Evolutionary conservation across 2,797 vertebrate genomes (phyloP), one percentile per base, ranked within the genome.

Genomic region (Pachyuromys duprasi): DNA sequence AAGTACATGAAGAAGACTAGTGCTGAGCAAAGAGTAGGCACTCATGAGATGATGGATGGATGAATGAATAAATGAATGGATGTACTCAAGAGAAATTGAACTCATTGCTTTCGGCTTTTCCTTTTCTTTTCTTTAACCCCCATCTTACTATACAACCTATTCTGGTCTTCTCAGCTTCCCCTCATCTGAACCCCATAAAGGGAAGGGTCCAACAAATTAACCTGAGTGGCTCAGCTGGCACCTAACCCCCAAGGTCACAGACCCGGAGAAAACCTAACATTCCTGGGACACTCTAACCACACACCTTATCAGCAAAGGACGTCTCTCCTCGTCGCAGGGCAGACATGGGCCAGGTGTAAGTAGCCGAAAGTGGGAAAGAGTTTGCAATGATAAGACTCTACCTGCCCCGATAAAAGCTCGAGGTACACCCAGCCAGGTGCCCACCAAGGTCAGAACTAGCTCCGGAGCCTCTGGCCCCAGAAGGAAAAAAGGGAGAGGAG

Each of bases 381-480:
- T 97, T 79, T 91, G 78, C 67, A 76, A 49, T 33, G 45, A 6
- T 72, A 57, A 84, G 49, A 63, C 88, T 45, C 33, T 79, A 90
- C 92, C 94, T 86, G 93, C 45, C 69, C 95, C 90, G 74, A 89
- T 65, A 75, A 65, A 82, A 87, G 36, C 80, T 20, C 6, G 1
- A 12, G 55, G 60, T 81, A 42, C 88, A 78, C 81, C 78, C 39
- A 4, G 84, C 17, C 8, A 49, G 82, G 90, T 49, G 42, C 86
- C 94, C 80, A 81, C 94, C 96, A 97, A 97, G 97, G 95, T 96
- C 97, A 96, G 93, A 8, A 45, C 22, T 31, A 26, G 62, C 42
- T 42, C 55, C 78, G 95, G 39, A 96, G 80, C 36, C 45, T 42
- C 57, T 13, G 20, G n/a, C 28, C 94, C 90, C 89, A 31, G 22